phyloP scores from a whole-genome alignment of 1,140 invertebrate species.

The Nephila pilipes region DNA sequence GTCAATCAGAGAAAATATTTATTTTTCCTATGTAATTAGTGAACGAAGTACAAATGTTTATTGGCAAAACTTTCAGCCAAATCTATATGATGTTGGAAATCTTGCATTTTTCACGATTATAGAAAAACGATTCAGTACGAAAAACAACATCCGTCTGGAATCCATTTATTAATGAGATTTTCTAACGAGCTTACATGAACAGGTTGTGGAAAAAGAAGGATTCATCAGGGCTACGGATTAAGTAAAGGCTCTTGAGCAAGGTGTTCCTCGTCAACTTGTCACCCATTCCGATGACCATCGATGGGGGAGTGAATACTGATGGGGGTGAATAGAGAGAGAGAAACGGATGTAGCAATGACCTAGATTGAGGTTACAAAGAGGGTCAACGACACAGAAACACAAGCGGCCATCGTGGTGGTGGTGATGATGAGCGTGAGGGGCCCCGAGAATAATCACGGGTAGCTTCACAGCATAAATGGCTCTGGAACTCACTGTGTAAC shows the following conservation, averaged over 20 bases:
- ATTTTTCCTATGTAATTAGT: too few relatives aligned
- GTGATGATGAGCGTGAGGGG: slow-evolving; percentile 53
- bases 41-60: too few relatives aligned
- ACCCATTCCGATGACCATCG: neutral
- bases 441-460: slow-evolving; percentile 41
- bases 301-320: neutral
- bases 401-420: slow-evolving; percentile 55
- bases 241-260: neutral
- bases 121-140: too few relatives aligned
- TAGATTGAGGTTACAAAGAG: slow-evolving; percentile 68
- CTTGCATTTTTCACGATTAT: too few relatives aligned
- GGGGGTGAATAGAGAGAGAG: neutral
- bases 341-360: slow-evolving; percentile 75
- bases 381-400: slow-evolving; percentile 66
- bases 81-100: too few relatives aligned
- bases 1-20: too few relatives aligned
- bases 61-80: too few relatives aligned
- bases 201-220: too few relatives aligned
- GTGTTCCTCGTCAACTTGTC: neutral
- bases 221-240: neutral
- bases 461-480: slow-evolving; percentile 55
- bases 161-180: too few relatives aligned
- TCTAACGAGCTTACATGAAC: too few relatives aligned
- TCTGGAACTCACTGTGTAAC: neutral
- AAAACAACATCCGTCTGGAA: too few relatives aligned